These are phyloP conservation scores for Carlito syrichta DNA, from an alignment of 2,113 vertebrate species.

Conservation along the genomic window DNA sequence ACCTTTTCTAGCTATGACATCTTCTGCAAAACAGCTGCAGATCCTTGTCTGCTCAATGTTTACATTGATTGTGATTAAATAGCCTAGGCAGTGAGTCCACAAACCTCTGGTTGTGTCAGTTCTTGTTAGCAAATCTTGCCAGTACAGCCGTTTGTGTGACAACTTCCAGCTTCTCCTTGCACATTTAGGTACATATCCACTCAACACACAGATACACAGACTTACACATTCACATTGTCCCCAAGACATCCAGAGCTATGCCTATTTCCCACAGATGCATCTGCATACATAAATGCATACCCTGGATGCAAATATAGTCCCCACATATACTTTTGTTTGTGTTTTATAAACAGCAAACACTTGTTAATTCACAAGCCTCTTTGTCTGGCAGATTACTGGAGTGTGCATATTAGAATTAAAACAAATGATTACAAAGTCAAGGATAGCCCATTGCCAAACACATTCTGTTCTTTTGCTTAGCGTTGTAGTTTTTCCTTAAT, in stretches of 20 bases:
- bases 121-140: not conserved
- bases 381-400: slow-evolving; percentile 56
- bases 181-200: not conserved
- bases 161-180: not conserved
- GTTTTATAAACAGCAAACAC: slow-evolving; percentile 65
- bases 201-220: not conserved
- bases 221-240: not conserved
- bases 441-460: slow-evolving; percentile 64
- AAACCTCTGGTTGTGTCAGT: not conserved
- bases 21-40: not conserved
- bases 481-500: slow-evolving; percentile 70
- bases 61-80: not conserved
- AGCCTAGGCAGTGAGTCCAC: not conserved
- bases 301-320: not conserved
- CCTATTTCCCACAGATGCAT: not conserved
- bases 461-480: slow-evolving; percentile 69
- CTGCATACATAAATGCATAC: not conserved
- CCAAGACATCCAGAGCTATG: not conserved
- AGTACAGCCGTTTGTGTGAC: not conserved
- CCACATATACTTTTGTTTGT: not conserved
- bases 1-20: not conserved
- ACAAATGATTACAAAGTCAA: slow-evolving; percentile 73
- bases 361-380: slow-evolving; percentile 63
- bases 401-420: slow-evolving; percentile 68
- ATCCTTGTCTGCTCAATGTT: not conserved